Evolutionary conservation across 2,797 vertebrate genomes (phyloP), one percentile per base, ranked within the genome.

Genomic region (Valencia hispanica): DNA sequence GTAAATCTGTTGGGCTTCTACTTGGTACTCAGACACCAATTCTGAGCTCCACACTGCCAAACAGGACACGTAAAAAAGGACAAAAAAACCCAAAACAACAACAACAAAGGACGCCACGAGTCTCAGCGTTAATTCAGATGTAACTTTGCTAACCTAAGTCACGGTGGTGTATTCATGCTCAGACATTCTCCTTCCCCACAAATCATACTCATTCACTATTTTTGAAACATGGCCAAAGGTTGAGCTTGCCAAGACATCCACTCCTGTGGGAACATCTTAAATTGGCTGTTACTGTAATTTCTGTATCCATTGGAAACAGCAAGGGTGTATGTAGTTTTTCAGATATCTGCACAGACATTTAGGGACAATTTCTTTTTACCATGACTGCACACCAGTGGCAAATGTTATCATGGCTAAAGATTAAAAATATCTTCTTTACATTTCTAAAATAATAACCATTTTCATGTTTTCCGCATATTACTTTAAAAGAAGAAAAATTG

Each of bases 401-500:
- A 43, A 68, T 68, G 25, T 51, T 25, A 51, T 25, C 2, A 47
- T 15, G 25, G 25, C 65, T 15, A 68, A 27, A 43, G 25, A 25
- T 5, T 17, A 68, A 9, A 39, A 45, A n/a, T 7, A 45, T 27
- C 25, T 66, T 12, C 11, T 68, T 25, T 41, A 15, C 39, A n/a
- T 41, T 25, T 43, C 17, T 45, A 11, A n/a, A 68, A 45, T 18
- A 12, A 68, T 17, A 27, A 7, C 14, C 14, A 43, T 25, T 45
- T 68, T 27, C 1, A 45, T 27, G 65, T 68, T 27, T 27, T 45
- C 36, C 41, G 34, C 22, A 66, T 66, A 41, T 41, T 27, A 86
- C 69, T 76, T 90, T 51, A 72, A 27, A 43, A 20, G 30, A 43
- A 43, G 41, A 10, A 22, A 34, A 34, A 15, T 9, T 27, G 18